Percentiles rank a stretch among this genome's conserved stretches.
These are phyloP conservation scores for Glaucomys volans DNA, from an alignment of 2,113 vertebrate species.

Conservation along the genomic window DNA sequence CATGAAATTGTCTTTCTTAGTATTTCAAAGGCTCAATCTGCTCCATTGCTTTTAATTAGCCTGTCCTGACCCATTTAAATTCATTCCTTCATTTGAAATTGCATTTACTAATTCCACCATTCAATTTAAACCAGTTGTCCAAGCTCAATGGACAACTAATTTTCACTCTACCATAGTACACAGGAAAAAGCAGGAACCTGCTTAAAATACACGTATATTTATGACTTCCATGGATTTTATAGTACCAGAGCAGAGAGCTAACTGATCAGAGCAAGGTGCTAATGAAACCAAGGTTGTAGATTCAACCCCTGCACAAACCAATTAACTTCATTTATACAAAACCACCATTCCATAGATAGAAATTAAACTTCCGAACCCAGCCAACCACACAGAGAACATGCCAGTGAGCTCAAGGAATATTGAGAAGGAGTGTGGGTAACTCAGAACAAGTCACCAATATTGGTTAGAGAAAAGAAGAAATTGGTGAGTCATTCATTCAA, in stretches of 20 bases:
- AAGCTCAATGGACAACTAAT: conserved; percentile 43
- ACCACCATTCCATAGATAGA: conserved; percentile 16
- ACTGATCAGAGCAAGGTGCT: conserved; percentile 30
- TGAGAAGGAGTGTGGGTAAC: background rate
- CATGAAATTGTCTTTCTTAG: conserved; percentile 38
- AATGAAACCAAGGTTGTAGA: conserved; percentile 50
- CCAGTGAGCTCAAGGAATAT: background rate
- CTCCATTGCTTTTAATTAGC: conserved; percentile 64
- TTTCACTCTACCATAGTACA: conserved; percentile 50
- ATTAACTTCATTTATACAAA: conserved; percentile 65
- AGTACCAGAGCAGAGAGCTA: background rate
- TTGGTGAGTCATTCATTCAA: background rate
- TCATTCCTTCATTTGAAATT: conserved; percentile 52
- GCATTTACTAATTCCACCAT: conserved; percentile 20
- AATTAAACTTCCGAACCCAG: conserved; percentile 19
- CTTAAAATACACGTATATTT: conserved; percentile 13
- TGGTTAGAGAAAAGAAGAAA: background rate
- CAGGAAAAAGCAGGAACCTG: background rate
- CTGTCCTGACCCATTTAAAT: conserved; percentile 45
- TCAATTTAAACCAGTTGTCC: conserved; percentile 49
- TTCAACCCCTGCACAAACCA: conserved; percentile 43
- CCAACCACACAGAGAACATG: background rate
- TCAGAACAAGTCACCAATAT: background rate
- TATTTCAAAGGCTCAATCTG: conserved; percentile 46
- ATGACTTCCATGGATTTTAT: conserved; percentile 23